Evolutionary conservation across 2,888 invertebrate genomes (phyloP).

Genomic region (Sarcophaga caerulescens): DNA sequence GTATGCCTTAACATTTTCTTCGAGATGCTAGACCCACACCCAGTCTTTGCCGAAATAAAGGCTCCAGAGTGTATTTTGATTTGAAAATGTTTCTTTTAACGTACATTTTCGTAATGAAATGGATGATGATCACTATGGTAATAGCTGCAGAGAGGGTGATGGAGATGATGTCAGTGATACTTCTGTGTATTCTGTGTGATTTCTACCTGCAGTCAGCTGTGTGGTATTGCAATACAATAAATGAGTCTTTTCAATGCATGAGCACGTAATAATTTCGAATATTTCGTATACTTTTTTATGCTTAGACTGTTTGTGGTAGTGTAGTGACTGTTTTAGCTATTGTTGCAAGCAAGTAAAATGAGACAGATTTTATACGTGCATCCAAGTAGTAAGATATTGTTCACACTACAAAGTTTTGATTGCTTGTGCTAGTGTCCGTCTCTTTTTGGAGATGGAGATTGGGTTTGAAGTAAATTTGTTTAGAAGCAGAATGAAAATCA

Average conservation of each 20-base stretch:
- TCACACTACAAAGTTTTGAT: background rate
- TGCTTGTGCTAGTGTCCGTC: background rate
- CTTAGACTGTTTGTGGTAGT: background rate
- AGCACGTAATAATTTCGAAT: background rate
- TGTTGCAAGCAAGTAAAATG: background rate
- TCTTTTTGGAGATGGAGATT: too few relatives aligned
- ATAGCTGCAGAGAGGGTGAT: background rate
- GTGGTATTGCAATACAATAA: background rate
- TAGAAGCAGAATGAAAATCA: too few relatives aligned
- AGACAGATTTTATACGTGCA: constrained; percentile 54
- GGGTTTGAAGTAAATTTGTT: too few relatives aligned
- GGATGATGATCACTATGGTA: background rate
- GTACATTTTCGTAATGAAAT: background rate
- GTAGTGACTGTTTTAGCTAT: constrained; percentile 28
- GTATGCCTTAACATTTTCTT: background rate
- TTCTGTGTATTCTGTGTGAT: background rate
- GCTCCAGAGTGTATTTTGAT: background rate
- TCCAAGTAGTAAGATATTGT: constrained; percentile 54
- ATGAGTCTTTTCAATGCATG: background rate
- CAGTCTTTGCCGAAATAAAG: background rate
- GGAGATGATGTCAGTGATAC: background rate
- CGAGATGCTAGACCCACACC: background rate
- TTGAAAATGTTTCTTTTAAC: background rate
- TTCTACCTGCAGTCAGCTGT: background rate
- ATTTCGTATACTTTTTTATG: background rate